phyloP scores from a whole-genome alignment of 2,113 vertebrate genomes.

The Piprites chloris region DNA sequence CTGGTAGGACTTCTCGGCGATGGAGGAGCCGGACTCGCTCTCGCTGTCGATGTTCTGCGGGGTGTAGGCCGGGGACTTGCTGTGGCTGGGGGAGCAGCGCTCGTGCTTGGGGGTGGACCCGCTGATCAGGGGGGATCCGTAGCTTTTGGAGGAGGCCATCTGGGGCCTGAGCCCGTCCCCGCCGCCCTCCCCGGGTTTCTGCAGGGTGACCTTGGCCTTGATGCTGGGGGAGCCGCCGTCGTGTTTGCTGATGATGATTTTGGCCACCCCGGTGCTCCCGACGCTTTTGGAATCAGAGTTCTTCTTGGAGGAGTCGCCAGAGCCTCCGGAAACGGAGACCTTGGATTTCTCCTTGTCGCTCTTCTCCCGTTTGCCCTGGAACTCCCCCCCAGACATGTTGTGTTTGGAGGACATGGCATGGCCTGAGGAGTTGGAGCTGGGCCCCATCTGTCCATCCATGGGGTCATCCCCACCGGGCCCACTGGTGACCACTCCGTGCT shows the following conservation, averaged over 20 bases:
- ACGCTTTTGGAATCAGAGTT: slow-evolving; percentile 85
- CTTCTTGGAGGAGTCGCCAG: slow-evolving; percentile 88
- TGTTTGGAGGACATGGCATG: slow-evolving; percentile 87
- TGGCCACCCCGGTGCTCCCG: slow-evolving; percentile 88
- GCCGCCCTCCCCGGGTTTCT: slow-evolving; percentile 90
- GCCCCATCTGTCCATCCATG: slow-evolving; percentile 84
- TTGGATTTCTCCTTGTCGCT: slow-evolving; percentile 96
- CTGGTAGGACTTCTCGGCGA: slow-evolving; percentile 96
- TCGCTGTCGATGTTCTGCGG: slow-evolving; percentile 95
- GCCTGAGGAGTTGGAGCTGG: slow-evolving; percentile 77
- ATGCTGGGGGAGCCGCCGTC: slow-evolving; percentile 97
- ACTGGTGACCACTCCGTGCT: slow-evolving; percentile 90
- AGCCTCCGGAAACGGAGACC: slow-evolving; percentile 82
- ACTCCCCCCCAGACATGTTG: slow-evolving; percentile 84
- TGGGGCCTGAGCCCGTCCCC: slow-evolving; percentile 89
- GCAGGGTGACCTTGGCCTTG: slow-evolving; percentile 94
- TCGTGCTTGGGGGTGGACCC: slow-evolving; percentile 97
- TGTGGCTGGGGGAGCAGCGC: slow-evolving; percentile 96
- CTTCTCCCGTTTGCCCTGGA: slow-evolving; percentile 89
- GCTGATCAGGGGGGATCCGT: slow-evolving; percentile 92
- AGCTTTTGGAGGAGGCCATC: slow-evolving; percentile 89
- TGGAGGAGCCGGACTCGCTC: slow-evolving; percentile 95
- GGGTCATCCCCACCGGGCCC: slow-evolving; percentile 90
- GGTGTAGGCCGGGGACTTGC: slow-evolving; percentile 94
- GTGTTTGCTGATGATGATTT: slow-evolving; percentile 98